Base-by-base conservation (phyloP, 2,797 vertebrate genomes). In the Botia kubotai region DNA sequence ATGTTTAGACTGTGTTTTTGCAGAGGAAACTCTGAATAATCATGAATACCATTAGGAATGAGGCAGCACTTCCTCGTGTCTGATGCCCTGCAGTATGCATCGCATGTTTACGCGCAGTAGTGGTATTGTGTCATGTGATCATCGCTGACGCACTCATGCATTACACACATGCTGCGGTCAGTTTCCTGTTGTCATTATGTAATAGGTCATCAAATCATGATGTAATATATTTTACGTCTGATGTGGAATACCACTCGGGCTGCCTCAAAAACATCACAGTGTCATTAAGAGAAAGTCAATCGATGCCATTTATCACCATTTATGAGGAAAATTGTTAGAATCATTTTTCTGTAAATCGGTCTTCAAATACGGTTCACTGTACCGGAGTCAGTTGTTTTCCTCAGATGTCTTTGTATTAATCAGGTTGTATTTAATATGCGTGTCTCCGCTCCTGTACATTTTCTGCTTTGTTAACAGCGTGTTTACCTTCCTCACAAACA, bases 201-300 rank as follows among this genome's bases (percentile, higher is more conserved):
- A 53, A 48, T 65, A 73, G 33, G 80, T 46, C 33, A 33, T 33
- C 62, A 75, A 72, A 83, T 68, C 16, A 52, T 43, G 10, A 10
- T 10, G 66, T 55, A 55, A 50, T 65, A 73, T 43, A 82, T 46
- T 46, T 46, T 10, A 46, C 43, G 11, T 8, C 72, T 55, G 48
- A 57, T 46, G 57, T 29, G n/a, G 43, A 46, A 69, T 10, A 46
- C 10, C 74, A 36, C 46, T 73, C 77, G 74, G 84, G 80, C 46
- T 58, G 74, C 75, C 76, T 77, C 71, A 82, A 69, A 75, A 75
- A 65, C 72, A n/a, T 85, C 78, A 77, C 86, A 84, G 75, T 72
- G 82, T 76, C 84, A 85, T 88, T 72, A 83, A 75, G 73, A 75
- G 39, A 36, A 85, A 75, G 62, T 52, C 69, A 77, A 78, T 39